These are phyloP conservation scores for Heteromyza rotundicornis DNA, from an alignment of 2,888 invertebrate genomes.

Conservation along the genomic window DNA sequence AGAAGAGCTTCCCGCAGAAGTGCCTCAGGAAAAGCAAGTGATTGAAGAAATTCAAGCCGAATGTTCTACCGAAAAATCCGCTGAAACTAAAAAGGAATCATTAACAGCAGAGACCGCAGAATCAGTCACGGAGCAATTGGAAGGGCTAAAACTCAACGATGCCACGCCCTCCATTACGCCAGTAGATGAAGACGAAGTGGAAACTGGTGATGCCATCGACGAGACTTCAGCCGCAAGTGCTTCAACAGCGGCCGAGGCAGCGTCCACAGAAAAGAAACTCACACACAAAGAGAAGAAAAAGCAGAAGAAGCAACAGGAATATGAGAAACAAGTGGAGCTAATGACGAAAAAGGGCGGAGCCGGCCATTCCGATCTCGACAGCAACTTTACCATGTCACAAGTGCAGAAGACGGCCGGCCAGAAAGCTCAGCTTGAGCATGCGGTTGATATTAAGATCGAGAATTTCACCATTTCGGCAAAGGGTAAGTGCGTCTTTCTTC, in stretches of 20 bases:
- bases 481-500: slow-evolving; percentile 61
- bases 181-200: slow-evolving; percentile 40
- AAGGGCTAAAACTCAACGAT: too few species aligned
- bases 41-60: slow-evolving; percentile 17
- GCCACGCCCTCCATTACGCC: slow-evolving; percentile 11
- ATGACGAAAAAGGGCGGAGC: slow-evolving; percentile 86
- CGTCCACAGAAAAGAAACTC: slow-evolving; percentile 72
- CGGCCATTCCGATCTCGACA: slow-evolving; percentile 87
- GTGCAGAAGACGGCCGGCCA: slow-evolving; percentile 77
- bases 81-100: too few species aligned
- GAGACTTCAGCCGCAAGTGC: slow-evolving; percentile 32
- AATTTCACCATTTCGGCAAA: slow-evolving; percentile 97
- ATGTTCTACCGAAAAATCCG: neutral
- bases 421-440: slow-evolving; percentile 84
- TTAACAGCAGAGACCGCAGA: neutral
- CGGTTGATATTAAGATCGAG: slow-evolving; percentile 97
- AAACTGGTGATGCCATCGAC: slow-evolving; percentile 35
- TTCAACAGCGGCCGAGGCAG: slow-evolving; percentile 13
- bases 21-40: slow-evolving; percentile 9
- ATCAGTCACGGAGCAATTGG: slow-evolving; percentile 12
- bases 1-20: slow-evolving; percentile 30
- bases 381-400: slow-evolving; percentile 94
- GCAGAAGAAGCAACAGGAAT: slow-evolving; percentile 85
- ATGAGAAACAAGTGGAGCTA: slow-evolving; percentile 85
- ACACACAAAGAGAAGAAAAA: slow-evolving; percentile 93